Evolutionary conservation across 2,113 vertebrate genomes (phyloP), one percentile per base, ranked within the genome.

Genomic region (Sitta europaea): DNA sequence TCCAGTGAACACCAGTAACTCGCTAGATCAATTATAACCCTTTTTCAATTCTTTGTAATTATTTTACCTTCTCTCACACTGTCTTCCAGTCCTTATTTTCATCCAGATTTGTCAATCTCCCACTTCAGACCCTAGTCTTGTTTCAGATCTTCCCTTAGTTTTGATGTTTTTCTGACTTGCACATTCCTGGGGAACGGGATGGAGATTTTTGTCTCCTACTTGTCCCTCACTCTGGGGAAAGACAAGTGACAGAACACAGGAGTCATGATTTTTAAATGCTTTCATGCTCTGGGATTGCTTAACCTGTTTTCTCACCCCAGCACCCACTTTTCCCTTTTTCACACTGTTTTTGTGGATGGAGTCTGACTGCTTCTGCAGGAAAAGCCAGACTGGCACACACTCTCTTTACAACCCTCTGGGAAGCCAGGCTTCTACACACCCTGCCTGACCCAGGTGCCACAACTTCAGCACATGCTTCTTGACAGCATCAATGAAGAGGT

Each of bases 341-440:
- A 40, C 12, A 21, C 31, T 59, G 27, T 33, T 79, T 78, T 82
- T 75, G 4, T 72, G 50, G 36, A 75, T 29, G 1, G 0, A 33
- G 43, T 81, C 29, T 66, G 27, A 62, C 29, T 71, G 36, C 10
- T 76, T 42, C 31, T 67, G 18, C 1, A 1, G 28, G 14, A 82
- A 78, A 59, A 86, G 5, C 14, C 40, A 58, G 31, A 19, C 35
- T 63, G n/a, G 13, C 3, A 1, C 12, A 51, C 2, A 1, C 0
- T 57, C 4, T 95, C 35, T 24, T 40, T 55, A 10, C 5, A 51
- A 3, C 12, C 31, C 10, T 54, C 33, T 74, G 50, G 18, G 25
- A 81, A 35, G 58, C 13, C 12, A 73, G 35, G 22, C 35, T 58
- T 80, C 55, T 58, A 25, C 35, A 92, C 85, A 68, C 5, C 6